These are phyloP conservation scores for Yponomeuta evonymella DNA, from an alignment of 2,888 invertebrate species.

Conservation along the genomic window DNA sequence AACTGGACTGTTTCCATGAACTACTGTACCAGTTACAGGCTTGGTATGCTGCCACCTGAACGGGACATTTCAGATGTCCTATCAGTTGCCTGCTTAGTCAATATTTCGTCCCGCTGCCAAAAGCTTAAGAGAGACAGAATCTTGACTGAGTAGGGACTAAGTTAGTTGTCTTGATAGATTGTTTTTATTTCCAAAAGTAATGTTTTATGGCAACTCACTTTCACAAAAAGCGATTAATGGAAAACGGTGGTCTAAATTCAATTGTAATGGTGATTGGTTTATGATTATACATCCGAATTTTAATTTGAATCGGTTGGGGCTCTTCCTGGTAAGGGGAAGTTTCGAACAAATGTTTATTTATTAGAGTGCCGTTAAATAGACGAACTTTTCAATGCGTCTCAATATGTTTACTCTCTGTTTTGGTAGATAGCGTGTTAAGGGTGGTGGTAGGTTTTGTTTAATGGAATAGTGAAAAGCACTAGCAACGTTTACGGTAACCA, in stretches of 20 bases:
- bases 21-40: no score
- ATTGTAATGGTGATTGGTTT: not conserved
- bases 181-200: no score
- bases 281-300: no score
- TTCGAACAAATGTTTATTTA: slow-evolving; percentile 10
- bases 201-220: no score
- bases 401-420: not conserved
- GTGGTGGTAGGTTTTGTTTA: not conserved
- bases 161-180: no score
- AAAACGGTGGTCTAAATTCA: not conserved
- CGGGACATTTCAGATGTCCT: no score
- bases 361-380: not conserved
- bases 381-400: not conserved
- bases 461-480: not conserved
- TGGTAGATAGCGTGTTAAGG: not conserved
- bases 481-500: not conserved
- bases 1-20: no score
- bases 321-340: not conserved
- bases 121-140: no score
- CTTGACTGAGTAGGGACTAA: no score
- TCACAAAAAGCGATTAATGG: not conserved
- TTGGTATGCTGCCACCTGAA: no score
- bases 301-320: not conserved
- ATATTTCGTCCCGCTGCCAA: no score
- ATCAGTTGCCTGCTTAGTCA: no score